Conservation (phyloP, 2,113 vertebrate species). For the Myocastor coypus region DNA sequence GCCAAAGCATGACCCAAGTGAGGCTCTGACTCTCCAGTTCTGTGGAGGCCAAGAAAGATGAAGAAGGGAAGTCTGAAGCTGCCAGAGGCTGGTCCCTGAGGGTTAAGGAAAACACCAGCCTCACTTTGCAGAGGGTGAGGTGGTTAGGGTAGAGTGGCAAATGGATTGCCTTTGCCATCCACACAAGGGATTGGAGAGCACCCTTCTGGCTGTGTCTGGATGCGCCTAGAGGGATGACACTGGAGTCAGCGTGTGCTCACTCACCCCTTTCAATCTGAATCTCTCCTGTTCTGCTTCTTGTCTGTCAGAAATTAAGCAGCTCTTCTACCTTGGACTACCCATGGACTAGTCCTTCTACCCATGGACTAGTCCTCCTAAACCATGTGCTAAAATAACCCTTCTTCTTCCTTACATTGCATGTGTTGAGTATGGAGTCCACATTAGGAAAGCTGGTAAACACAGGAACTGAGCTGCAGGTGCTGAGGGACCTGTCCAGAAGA, state of each 20-base stretch:
- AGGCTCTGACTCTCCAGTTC: background rate
- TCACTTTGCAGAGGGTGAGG: background rate
- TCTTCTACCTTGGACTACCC: background rate
- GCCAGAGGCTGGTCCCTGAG: background rate
- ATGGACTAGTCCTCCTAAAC: background rate
- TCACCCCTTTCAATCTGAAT: background rate
- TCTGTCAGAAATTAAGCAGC: background rate
- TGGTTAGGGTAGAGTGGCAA: background rate
- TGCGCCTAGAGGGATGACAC: background rate
- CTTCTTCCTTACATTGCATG: background rate
- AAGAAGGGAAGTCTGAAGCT: background rate
- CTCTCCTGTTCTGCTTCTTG: background rate
- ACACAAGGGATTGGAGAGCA: background rate
- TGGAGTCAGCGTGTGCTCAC: background rate
- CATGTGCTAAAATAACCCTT: too few relatives aligned
- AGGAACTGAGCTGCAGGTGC: background rate
- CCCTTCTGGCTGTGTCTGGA: background rate
- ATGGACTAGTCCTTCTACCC: background rate
- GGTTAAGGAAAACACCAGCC: background rate
- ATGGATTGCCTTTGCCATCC: background rate
- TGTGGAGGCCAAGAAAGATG: background rate
- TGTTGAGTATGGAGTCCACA: background rate
- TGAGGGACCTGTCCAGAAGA: background rate
- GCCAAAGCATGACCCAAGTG: background rate
- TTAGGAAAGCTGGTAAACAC: background rate